A percentile compares a stretch with the other conserved stretches of the same genome.
Conservation (phyloP, 1,140 invertebrate genomes). For the Luehdorfia chinensis region DNA sequence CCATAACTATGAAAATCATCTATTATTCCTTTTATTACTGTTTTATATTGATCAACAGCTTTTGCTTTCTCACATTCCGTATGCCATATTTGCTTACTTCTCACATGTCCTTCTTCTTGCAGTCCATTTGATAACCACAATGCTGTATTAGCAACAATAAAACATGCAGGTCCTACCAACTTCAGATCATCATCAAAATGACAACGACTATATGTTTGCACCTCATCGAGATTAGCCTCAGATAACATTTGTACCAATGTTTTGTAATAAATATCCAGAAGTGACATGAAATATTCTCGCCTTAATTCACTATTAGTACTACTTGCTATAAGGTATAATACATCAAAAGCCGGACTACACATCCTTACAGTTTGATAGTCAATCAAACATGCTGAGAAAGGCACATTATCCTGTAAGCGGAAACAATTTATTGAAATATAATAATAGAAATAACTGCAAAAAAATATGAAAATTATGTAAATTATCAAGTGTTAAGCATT, state of each 20-base stretch:
- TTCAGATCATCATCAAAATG: constrained; percentile 49
- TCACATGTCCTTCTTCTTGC: constrained; percentile 63
- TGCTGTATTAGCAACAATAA: constrained; percentile 59
- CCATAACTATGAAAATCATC: constrained; percentile 48
- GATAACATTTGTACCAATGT: constrained; percentile 36
- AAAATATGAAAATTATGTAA: too few relatives aligned
- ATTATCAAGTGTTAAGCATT: too few relatives aligned
- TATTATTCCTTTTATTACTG: constrained; percentile 45
- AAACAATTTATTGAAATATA: constrained; percentile 15
- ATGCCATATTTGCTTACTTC: constrained; percentile 42
- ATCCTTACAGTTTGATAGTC: constrained; percentile 60
- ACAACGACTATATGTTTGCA: constrained; percentile 33
- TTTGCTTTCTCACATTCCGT: constrained; percentile 37
- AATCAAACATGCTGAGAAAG: constrained; percentile 50
- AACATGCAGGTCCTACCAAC: constrained; percentile 47
- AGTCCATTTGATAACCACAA: constrained; percentile 57
- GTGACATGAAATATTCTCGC: constrained; percentile 29
- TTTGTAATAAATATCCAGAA: constrained; percentile 52
- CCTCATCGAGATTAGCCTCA: constrained; percentile 24
- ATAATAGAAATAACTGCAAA: too few relatives aligned
- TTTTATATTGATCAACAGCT: constrained; percentile 41
- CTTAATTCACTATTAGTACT: constrained; percentile 42
- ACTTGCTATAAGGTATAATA: constrained; percentile 50
- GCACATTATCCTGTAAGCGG: constrained; percentile 43
- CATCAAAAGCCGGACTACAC: constrained; percentile 52